These are phyloP conservation scores for Seriola dumerili DNA, from an alignment of 2,113 vertebrate species.

Conservation along the genomic window DNA sequence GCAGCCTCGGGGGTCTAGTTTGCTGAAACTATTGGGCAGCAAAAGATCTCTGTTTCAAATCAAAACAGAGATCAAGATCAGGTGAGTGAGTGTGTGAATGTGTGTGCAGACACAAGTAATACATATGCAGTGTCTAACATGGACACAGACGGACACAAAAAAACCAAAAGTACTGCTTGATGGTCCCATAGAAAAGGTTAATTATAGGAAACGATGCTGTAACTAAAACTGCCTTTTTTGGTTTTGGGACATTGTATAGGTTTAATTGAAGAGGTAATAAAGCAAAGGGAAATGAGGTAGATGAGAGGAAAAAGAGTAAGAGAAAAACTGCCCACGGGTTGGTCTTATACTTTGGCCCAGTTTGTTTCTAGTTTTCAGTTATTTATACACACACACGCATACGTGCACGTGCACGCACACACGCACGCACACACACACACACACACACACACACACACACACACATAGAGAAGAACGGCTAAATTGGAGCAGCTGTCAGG, in stretches of 20 bases:
- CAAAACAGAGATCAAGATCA: background rate
- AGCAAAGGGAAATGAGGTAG: background rate
- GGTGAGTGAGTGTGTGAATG: background rate
- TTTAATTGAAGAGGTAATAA: background rate
- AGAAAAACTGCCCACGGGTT: background rate
- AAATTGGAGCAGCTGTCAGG: constrained; percentile 67
- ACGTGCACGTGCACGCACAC: background rate
- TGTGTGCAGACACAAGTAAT: background rate
- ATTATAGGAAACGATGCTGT: constrained; percentile 4
- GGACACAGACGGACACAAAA: background rate
- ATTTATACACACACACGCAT: background rate
- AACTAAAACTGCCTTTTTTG: constrained; percentile 1
- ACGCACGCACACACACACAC: constrained; percentile 9
- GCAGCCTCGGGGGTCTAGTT: background rate
- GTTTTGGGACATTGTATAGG: background rate
- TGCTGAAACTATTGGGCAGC: background rate
- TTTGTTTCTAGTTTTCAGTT: constrained; percentile 47
- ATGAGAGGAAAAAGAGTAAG: constrained; percentile 1
- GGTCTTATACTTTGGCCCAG: constrained; percentile 55
- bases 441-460: constrained; percentile 1
- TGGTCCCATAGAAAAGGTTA: constrained; percentile 33
- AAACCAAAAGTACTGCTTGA: background rate
- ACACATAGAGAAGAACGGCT: background rate
- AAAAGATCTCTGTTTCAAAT: constrained; percentile 6
- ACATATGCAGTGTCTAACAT: background rate